Evolutionary conservation across 1,140 invertebrate genomes (phyloP).

Genomic region (Ridgeia piscesae): DNA sequence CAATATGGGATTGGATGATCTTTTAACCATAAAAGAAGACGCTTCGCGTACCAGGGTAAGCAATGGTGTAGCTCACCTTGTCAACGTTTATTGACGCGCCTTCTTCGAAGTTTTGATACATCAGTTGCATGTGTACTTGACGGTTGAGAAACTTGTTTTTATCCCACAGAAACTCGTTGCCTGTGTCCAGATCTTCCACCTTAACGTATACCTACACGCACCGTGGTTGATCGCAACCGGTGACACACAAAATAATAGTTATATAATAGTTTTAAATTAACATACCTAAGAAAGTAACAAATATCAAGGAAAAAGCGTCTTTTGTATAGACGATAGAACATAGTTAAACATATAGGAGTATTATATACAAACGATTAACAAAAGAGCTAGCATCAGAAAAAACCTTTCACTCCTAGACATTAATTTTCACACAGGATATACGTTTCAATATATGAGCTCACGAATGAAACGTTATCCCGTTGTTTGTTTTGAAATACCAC

Average conservation of each 20-base stretch:
- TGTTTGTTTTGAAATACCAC: too few species aligned
- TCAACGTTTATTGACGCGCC: not conserved
- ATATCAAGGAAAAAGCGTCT: not conserved
- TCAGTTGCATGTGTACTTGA: slow-evolving; percentile 64
- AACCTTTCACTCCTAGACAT: too few species aligned
- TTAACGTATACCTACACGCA: slow-evolving; percentile 53
- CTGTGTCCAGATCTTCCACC: slow-evolving; percentile 60
- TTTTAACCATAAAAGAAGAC: too few species aligned
- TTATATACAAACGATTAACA: not conserved
- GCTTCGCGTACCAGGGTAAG: not conserved
- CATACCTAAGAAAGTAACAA: not conserved
- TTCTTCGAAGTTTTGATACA: slow-evolving; percentile 63
- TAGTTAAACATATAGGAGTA: not conserved
- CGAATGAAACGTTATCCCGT: too few species aligned
- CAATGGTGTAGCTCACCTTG: slow-evolving; percentile 8
- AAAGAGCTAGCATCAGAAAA: too few species aligned
- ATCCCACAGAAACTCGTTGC: slow-evolving; percentile 63
- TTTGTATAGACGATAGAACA: not conserved
- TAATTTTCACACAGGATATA: too few species aligned
- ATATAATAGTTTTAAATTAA: not conserved
- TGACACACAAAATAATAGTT: not conserved
- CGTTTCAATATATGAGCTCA: too few species aligned
- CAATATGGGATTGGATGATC: too few species aligned
- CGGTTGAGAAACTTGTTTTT: slow-evolving; percentile 62
- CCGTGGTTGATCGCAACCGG: not conserved